These are phyloP conservation scores for Perognathus longimembris DNA, from an alignment of 2,113 vertebrate genomes.

Conservation along the genomic window DNA sequence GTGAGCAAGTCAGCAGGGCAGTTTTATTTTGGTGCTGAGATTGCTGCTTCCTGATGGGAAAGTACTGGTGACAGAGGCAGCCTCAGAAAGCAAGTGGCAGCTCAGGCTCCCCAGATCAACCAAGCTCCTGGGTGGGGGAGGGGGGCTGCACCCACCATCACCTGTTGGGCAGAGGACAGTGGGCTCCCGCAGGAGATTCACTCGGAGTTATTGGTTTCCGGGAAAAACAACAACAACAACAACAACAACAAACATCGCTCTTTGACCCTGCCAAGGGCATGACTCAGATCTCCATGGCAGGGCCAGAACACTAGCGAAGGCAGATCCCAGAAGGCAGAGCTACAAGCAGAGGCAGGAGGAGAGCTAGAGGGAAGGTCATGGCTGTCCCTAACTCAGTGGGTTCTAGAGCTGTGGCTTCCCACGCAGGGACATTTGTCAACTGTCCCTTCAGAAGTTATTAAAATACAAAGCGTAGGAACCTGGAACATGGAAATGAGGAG, in stretches of 20 bases:
- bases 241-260: too few species aligned
- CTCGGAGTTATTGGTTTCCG: neutral
- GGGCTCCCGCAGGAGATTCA: neutral
- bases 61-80: neutral
- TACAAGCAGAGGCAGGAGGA: neutral
- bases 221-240: too few species aligned
- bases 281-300: slow-evolving; percentile 16
- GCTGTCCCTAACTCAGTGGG: neutral
- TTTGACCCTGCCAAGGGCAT: neutral
- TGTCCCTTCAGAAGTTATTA: neutral
- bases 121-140: neutral
- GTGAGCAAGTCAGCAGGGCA: slow-evolving; percentile 42
- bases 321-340: neutral
- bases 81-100: neutral
- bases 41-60: slow-evolving; percentile 30
- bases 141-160: too few species aligned
- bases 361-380: neutral
- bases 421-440: neutral
- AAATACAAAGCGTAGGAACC: too few species aligned
- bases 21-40: slow-evolving; percentile 36
- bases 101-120: neutral
- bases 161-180: neutral
- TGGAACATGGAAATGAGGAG: neutral
- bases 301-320: neutral
- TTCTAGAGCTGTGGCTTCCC: neutral